These are phyloP conservation scores for Hydroisotoma schaefferi DNA, from an alignment of 2,888 invertebrate species.

Conservation along the genomic window DNA sequence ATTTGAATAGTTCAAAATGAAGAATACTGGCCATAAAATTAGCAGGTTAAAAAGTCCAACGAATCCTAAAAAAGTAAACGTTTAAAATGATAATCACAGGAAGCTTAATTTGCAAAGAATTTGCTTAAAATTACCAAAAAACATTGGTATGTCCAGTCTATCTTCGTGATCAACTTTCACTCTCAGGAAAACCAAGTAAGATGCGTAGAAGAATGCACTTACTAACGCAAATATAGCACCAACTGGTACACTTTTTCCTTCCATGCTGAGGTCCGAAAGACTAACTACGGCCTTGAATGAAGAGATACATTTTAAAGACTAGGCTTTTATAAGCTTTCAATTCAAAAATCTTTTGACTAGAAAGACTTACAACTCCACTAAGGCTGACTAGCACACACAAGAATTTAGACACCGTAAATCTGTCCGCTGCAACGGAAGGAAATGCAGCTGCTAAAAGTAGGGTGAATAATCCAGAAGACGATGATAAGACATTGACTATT, in stretches of 20 bases:
- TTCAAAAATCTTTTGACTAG: background rate
- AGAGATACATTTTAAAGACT: conserved; percentile 25
- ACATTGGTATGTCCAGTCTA: conserved; percentile 88
- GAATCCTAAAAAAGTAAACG: conserved; percentile 64
- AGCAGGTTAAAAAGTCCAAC: conserved; percentile 88
- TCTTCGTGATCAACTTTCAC: conserved; percentile 86
- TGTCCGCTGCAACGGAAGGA: conserved; percentile 75
- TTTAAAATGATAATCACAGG: conserved; percentile 1
- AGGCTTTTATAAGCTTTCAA: conserved; percentile 14
- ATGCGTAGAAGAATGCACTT: conserved; percentile 84
- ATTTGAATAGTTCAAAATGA: conserved; percentile 72
- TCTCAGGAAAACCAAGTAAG: conserved; percentile 82
- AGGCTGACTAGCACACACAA: conserved; percentile 75
- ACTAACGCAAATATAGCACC: conserved; percentile 77
- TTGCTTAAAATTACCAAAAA: conserved; percentile 68
- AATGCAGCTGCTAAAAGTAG: conserved; percentile 80
- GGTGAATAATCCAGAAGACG: conserved; percentile 84
- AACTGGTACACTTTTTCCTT: conserved; percentile 64
- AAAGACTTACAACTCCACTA: conserved; percentile 67
- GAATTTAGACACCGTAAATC: conserved; percentile 80
- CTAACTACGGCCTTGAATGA: conserved; percentile 68
- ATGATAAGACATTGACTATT: conserved; percentile 82
- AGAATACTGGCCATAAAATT: conserved; percentile 83
- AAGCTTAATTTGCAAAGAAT: background rate
- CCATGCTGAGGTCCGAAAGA: conserved; percentile 65